phyloP scores from a whole-genome alignment of 2,888 invertebrate genomes.

The Ceriagrion tenellum region DNA sequence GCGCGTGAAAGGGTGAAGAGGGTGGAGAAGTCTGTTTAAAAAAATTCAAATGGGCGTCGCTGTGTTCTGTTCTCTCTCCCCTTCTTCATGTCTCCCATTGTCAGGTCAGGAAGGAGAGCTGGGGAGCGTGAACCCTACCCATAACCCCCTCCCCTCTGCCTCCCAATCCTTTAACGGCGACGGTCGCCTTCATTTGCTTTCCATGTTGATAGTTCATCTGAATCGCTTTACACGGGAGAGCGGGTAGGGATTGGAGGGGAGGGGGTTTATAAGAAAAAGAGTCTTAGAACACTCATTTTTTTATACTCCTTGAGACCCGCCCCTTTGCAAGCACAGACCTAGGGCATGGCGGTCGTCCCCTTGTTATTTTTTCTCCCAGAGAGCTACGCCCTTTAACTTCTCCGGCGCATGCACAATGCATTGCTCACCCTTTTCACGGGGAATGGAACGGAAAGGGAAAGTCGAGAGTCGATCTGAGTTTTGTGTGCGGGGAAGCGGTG shows the following conservation, averaged over 20 bases:
- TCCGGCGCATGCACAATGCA: slow-evolving; percentile 22
- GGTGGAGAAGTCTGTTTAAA: neutral
- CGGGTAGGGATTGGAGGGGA: neutral
- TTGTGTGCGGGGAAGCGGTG: neutral
- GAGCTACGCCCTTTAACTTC: neutral
- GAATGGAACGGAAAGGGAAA: neutral
- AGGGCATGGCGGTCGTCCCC: neutral
- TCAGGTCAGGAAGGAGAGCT: neutral
- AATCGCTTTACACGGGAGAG: slow-evolving; percentile 7
- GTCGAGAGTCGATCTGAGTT: neutral
- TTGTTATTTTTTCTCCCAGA: neutral
- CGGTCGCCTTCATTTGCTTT: slow-evolving; percentile 45
- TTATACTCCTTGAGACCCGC: neutral
- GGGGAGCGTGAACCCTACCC: slow-evolving; percentile 23
- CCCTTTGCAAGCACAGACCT: neutral
- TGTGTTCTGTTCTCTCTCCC: neutral
- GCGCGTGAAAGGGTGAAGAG: slow-evolving; percentile 40
- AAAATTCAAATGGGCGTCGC: neutral
- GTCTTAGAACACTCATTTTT: too few species aligned
- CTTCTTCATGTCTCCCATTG: neutral
- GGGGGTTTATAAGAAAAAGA: too few species aligned
- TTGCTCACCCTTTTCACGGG: neutral
- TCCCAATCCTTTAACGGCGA: neutral
- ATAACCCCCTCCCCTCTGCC: neutral
- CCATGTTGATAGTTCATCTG: slow-evolving; percentile 30